Conservation (phyloP, 2,113 vertebrate genomes). For the Neopipo cinnamomea region DNA sequence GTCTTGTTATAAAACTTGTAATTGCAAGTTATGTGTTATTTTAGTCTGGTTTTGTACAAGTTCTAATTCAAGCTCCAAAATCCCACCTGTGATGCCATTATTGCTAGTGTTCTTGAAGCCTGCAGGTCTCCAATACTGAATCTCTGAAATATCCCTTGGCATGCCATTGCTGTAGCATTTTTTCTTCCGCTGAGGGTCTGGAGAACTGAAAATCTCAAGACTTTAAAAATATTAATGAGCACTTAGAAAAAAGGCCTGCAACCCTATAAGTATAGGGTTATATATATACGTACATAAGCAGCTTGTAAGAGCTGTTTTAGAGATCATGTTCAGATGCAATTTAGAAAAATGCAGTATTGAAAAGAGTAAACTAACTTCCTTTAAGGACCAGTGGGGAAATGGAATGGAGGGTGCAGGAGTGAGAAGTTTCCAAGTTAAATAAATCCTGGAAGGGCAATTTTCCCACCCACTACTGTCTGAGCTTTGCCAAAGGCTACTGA, state of each 20-base stretch:
- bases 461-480: fast-evolving
- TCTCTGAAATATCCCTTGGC: fast-evolving
- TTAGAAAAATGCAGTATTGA: neutral
- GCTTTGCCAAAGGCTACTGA: neutral
- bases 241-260: neutral
- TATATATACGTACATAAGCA: neutral
- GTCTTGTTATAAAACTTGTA: neutral
- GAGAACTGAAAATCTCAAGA: neutral
- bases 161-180: fast-evolving
- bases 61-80: neutral
- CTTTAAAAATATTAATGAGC: neutral
- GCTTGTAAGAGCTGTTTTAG: neutral
- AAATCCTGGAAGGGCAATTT: neutral
- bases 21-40: neutral
- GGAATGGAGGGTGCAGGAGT: neutral
- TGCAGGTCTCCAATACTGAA: neutral
- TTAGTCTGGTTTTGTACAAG: neutral
- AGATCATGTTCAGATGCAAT: neutral
- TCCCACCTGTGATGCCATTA: neutral
- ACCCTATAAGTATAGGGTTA: neutral
- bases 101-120: neutral
- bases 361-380: neutral
- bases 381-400: neutral
- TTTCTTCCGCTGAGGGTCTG: neutral
- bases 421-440: neutral